Conservation (phyloP, 2,113 vertebrate species). For the Rafetus swinhoei region DNA sequence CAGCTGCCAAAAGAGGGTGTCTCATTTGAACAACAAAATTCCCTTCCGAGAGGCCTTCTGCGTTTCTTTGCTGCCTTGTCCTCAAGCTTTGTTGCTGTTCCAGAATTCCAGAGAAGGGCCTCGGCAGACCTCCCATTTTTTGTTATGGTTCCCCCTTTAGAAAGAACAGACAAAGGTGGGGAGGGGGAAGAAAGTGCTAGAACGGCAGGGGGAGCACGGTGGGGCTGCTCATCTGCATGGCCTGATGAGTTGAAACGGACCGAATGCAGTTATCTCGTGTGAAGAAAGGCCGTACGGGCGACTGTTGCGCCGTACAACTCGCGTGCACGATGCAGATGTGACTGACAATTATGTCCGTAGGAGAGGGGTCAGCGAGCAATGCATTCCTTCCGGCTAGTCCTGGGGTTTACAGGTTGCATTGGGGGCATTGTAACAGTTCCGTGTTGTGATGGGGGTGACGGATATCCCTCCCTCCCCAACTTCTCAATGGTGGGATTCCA, state of each 20-base stretch:
- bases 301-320: not conserved
- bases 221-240: not conserved
- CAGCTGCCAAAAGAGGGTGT: not conserved
- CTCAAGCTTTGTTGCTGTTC: not conserved
- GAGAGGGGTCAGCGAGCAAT: not conserved
- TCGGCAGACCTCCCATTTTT: not conserved
- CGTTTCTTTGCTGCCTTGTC: not conserved
- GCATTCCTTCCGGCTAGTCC: not conserved
- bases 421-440: not conserved
- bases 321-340: not conserved
- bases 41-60: not conserved
- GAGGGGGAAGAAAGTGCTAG: too few relatives aligned
- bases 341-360: not conserved
- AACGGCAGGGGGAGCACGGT: not conserved
- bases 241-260: not conserved
- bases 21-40: not conserved
- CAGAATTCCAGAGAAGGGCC: not conserved
- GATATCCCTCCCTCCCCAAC: not conserved
- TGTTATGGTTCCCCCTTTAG: accelerated
- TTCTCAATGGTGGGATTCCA: not conserved
- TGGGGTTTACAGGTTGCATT: not conserved
- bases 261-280: not conserved
- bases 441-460: not conserved
- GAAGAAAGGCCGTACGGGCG: not conserved
- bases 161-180: accelerated